Conservation (phyloP, 2,113 vertebrate species). For the Passer domesticus region DNA sequence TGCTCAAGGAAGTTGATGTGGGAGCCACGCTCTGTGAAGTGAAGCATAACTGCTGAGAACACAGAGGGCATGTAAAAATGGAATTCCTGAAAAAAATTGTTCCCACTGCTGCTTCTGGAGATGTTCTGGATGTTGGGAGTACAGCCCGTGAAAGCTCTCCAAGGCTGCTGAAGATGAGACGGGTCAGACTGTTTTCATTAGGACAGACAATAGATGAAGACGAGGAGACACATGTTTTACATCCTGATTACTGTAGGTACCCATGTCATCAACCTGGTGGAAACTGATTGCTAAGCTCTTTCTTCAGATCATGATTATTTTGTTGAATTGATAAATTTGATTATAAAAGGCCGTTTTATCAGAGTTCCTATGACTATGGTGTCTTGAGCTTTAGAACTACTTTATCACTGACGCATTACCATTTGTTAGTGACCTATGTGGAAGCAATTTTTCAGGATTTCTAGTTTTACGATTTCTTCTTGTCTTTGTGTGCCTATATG, state of each 20-base stretch:
- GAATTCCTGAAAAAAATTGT: slow-evolving; percentile 92
- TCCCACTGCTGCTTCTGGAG: slow-evolving; percentile 79
- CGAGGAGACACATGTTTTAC: background rate
- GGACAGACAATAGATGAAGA: slow-evolving; percentile 82
- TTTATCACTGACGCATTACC: background rate
- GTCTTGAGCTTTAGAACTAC: background rate
- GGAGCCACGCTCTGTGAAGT: background rate
- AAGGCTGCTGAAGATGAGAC: slow-evolving; percentile 85
- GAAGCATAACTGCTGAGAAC: background rate
- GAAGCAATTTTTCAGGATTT: background rate
- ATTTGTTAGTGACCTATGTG: background rate
- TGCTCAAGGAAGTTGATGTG: slow-evolving; percentile 67
- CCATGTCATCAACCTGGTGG: slow-evolving; percentile 4
- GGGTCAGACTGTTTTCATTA: slow-evolving; percentile 79
- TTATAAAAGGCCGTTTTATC: background rate
- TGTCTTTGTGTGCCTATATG: background rate
- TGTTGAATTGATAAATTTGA: background rate
- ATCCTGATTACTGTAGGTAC: slow-evolving; percentile 30
- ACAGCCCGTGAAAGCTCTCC: slow-evolving; percentile 76
- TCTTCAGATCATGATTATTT: background rate
- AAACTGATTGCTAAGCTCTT: background rate
- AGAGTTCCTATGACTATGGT: background rate
- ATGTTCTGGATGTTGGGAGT: slow-evolving; percentile 70
- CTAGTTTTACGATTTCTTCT: background rate
- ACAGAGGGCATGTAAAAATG: slow-evolving; percentile 72